These are phyloP conservation scores for Rhopalosiphum nymphaeae DNA, from an alignment of 2,888 invertebrate species.

Conservation along the genomic window DNA sequence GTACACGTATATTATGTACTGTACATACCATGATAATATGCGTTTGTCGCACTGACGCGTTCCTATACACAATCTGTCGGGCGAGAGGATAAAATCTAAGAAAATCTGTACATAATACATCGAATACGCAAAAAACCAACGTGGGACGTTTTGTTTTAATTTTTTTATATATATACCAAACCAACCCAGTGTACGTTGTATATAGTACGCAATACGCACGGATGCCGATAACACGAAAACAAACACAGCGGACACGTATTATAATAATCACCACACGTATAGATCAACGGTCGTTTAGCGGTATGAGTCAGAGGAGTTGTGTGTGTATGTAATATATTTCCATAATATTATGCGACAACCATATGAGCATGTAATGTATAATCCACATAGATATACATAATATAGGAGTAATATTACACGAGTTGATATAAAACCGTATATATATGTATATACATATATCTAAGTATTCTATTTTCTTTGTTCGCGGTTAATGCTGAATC, in stretches of 20 bases:
- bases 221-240: neutral
- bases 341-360: neutral
- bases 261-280: neutral
- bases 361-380: neutral
- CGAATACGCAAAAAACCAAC: neutral
- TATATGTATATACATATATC: too few relatives aligned
- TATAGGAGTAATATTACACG: neutral
- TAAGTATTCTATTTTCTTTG: neutral
- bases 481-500: neutral
- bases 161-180: neutral
- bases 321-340: neutral
- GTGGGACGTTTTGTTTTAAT: neutral
- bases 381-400: neutral
- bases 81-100: neutral
- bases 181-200: neutral
- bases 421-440: neutral
- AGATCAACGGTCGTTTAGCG: neutral
- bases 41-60: neutral
- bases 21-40: neutral
- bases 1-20: too few relatives aligned
- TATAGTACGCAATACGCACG: neutral
- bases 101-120: neutral
- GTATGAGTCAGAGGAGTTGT: neutral
- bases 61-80: neutral
- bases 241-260: neutral